Conservation (phyloP, 2,113 vertebrate species). For the Bubo blakistoni region DNA sequence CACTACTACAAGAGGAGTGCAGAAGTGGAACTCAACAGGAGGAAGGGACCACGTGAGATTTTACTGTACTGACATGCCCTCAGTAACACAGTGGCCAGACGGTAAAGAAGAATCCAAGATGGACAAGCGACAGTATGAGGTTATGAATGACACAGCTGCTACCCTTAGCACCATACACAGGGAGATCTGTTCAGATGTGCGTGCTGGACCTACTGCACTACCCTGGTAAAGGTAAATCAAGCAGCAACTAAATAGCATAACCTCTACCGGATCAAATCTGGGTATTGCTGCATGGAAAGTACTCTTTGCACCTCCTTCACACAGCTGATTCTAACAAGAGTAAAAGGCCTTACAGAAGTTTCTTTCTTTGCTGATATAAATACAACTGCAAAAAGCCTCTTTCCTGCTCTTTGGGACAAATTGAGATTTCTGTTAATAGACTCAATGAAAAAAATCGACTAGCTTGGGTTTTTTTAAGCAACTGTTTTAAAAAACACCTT, state of each 20-base stretch:
- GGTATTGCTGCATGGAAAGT: accelerated
- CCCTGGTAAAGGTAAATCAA: background rate
- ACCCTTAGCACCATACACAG: background rate
- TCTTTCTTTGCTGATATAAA: background rate
- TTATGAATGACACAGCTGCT: background rate
- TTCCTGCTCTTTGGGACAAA: background rate
- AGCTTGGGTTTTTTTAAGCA: background rate
- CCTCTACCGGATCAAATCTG: background rate
- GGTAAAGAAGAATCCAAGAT: background rate
- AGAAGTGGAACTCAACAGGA: background rate
- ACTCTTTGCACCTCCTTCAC: background rate
- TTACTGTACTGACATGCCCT: background rate
- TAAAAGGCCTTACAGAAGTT: background rate
- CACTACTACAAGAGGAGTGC: background rate
- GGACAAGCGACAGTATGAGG: background rate
- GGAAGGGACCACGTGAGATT: background rate
- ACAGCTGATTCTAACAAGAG: accelerated
- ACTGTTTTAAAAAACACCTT: background rate
- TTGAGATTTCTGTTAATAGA: background rate
- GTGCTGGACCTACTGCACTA: background rate
- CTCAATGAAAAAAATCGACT: background rate
- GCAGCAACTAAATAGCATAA: background rate
- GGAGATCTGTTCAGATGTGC: background rate
- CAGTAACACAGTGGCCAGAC: accelerated
- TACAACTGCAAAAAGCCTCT: background rate